Percentiles rank a stretch among this genome's conserved stretches.
Conservation (phyloP, 1,140 invertebrate genomes). For the Pogonomyrmex barbatus region DNA sequence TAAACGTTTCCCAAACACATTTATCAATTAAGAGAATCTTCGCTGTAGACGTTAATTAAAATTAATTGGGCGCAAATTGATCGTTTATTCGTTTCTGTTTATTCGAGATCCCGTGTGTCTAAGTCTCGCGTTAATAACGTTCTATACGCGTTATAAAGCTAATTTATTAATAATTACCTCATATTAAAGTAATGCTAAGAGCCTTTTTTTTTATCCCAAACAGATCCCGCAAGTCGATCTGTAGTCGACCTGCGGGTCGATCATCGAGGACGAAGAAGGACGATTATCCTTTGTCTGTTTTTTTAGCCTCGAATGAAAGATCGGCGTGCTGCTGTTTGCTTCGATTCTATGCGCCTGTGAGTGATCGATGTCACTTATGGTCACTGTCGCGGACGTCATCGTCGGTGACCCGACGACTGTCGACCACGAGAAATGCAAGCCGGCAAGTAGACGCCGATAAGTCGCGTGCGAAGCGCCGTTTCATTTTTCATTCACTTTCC, state of each 20-base stretch:
- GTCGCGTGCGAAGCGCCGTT: constrained; percentile 63
- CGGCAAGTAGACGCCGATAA: constrained; percentile 61
- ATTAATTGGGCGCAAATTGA: constrained; percentile 22
- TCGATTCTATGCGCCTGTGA: not conserved
- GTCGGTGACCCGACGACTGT: constrained; percentile 45
- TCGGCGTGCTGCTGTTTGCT: constrained; percentile 13
- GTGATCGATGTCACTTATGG: constrained; percentile 62
- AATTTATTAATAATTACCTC: not conserved
- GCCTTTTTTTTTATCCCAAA: not conserved
- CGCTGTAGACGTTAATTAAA: constrained; percentile 34
- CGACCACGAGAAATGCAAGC: constrained; percentile 23
- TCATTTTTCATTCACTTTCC: constrained; percentile 68
- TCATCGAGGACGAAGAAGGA: not conserved
- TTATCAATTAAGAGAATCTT: constrained; percentile 21
- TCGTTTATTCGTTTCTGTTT: not conserved
- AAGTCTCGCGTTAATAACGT: not conserved
- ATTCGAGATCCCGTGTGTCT: not conserved
- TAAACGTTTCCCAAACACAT: not conserved
- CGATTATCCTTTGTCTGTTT: not conserved
- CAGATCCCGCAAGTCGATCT: not conserved
- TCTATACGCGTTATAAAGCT: no score
- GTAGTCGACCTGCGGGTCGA: no score
- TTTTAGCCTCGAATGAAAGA: constrained; percentile 44
- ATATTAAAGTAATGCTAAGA: not conserved
- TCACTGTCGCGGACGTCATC: constrained; percentile 70